A percentile compares a stretch with the other conserved stretches of the same genome.
These are phyloP conservation scores for Dysmachus trigonus DNA, from an alignment of 2,888 invertebrate genomes.

Conservation along the genomic window DNA sequence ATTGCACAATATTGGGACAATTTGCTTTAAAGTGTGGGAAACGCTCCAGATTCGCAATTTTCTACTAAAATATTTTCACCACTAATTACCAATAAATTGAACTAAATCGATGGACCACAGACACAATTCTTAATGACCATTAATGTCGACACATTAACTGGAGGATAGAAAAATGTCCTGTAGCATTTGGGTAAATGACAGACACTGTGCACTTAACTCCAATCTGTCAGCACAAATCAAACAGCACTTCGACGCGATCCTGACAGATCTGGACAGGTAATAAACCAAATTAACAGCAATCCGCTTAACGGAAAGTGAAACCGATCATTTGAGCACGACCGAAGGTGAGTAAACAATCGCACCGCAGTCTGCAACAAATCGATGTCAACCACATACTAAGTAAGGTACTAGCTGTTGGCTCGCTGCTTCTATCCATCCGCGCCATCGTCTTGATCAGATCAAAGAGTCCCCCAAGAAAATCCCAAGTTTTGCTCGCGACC, in stretches of 20 bases:
- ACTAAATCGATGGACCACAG: not conserved
- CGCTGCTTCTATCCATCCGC: constrained; percentile 16
- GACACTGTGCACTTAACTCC: not conserved
- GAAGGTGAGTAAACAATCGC: constrained; percentile 32
- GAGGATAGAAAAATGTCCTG: not conserved
- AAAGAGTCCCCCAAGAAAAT: constrained; percentile 22
- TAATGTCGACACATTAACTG: not conserved
- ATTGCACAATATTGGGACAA: constrained; percentile 36
- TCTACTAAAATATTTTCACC: not conserved
- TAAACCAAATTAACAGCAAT: not conserved
- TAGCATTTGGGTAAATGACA: not conserved
- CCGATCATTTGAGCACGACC: not conserved
- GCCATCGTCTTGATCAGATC: constrained; percentile 5
- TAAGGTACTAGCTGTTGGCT: constrained; percentile 21
- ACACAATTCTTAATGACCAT: not conserved
- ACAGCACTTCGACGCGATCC: not conserved
- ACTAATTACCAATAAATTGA: not conserved
- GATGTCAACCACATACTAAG: constrained; percentile 46
- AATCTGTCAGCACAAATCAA: not conserved
- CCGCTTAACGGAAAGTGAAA: constrained; percentile 31
- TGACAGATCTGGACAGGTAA: not conserved
- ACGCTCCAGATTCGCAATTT: not conserved
- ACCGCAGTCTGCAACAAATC: constrained; percentile 42
- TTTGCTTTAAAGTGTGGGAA: constrained; percentile 4
- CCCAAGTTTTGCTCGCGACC: not conserved